Conservation (phyloP, 2,113 vertebrate species). For the Pituophis catenifer region DNA sequence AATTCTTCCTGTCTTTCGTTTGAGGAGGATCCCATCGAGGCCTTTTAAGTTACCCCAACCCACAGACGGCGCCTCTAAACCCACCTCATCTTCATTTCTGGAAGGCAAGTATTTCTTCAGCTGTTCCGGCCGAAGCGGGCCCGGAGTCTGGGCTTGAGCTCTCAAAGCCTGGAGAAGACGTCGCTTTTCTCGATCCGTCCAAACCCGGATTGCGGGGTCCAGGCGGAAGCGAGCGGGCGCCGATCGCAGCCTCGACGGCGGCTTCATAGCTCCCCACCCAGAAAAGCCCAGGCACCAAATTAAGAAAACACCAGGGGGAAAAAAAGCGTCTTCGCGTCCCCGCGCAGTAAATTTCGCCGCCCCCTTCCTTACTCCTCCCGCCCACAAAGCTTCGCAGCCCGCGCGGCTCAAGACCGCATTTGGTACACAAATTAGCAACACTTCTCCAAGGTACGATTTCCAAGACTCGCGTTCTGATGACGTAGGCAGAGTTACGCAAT, state of each 20-base stretch:
- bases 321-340: background rate
- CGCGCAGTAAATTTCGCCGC: background rate
- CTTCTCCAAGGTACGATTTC: background rate
- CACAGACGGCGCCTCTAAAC: background rate
- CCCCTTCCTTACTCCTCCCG: background rate
- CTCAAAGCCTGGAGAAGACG: constrained; percentile 1
- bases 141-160: background rate
- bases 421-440: no score
- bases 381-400: background rate
- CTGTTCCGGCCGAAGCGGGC: background rate
- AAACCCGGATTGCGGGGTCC: background rate
- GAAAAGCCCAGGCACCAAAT: background rate
- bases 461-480: background rate
- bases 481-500: background rate
- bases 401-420: background rate
- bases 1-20: background rate
- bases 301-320: background rate
- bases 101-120: constrained; percentile 23
- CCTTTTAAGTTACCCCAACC: background rate
- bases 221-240: background rate
- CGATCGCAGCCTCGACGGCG: background rate
- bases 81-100: constrained; percentile 6
- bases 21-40: background rate
- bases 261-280: background rate
- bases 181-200: constrained; percentile 16